Conservation (phyloP, 2,888 invertebrate species). For the Pristionchus fissidentatus region DNA sequence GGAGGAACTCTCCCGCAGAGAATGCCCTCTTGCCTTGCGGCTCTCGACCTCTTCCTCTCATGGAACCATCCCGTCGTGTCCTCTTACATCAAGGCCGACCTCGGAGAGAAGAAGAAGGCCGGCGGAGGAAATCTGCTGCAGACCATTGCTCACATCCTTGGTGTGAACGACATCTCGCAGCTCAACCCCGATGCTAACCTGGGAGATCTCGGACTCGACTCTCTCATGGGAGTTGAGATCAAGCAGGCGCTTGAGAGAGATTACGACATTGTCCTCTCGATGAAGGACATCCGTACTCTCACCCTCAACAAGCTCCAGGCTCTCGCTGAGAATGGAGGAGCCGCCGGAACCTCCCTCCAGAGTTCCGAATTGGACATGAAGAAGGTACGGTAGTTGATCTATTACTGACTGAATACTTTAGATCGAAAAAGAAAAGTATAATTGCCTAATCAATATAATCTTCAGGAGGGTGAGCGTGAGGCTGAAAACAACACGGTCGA, state of each 20-base stretch:
- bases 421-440: no score
- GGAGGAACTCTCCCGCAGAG: constrained; percentile 96
- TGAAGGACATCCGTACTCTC: constrained; percentile 81
- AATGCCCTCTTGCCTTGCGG: constrained; percentile 90
- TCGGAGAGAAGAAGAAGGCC: constrained; percentile 70
- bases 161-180: constrained; percentile 88
- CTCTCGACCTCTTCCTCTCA: constrained; percentile 91
- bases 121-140: constrained; percentile 77
- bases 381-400: constrained; percentile 55
- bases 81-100: constrained; percentile 74
- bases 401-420: not conserved
- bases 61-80: constrained; percentile 81
- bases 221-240: constrained; percentile 98
- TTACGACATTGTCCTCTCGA: constrained; percentile 90
- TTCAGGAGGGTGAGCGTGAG: constrained; percentile 68
- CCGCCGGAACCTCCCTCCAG: constrained; percentile 66
- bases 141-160: constrained; percentile 77
- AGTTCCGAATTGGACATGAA: constrained; percentile 69
- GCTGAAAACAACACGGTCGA: constrained; percentile 72
- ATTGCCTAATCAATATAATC: constrained; percentile 1
- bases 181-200: constrained; percentile 86
- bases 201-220: constrained; percentile 97
- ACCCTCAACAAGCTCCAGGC: constrained; percentile 85
- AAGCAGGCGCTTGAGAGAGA: constrained; percentile 81
- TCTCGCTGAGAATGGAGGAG: constrained; percentile 74